Conservation (phyloP, 1,140 invertebrate genomes). For the Drosophila ambigua region DNA sequence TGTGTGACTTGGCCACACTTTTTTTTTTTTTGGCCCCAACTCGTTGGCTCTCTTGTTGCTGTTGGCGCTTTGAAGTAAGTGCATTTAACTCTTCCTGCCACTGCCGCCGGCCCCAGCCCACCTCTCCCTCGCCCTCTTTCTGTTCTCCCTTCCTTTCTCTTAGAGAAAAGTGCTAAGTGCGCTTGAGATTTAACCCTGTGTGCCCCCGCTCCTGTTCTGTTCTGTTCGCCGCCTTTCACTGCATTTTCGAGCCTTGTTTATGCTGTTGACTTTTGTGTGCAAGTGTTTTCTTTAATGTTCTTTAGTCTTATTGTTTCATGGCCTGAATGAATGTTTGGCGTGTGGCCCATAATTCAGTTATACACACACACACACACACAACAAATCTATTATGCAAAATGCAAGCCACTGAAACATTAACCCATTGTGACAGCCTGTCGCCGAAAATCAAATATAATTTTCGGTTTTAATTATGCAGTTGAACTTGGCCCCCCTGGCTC, state of each 20-base stretch:
- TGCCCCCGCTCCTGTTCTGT: background rate
- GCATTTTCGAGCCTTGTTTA: slow-evolving; percentile 60
- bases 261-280: slow-evolving; percentile 68
- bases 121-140: background rate
- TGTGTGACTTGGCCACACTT: slow-evolving; percentile 62
- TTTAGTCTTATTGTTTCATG: slow-evolving; percentile 15
- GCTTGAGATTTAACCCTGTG: slow-evolving; percentile 48
- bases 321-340: slow-evolving; percentile 11
- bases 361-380: background rate
- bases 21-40: slow-evolving; percentile 52
- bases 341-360: slow-evolving; percentile 30
- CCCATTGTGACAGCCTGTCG: slow-evolving; percentile 1
- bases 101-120: slow-evolving; percentile 4
- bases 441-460: slow-evolving; percentile 31
- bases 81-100: slow-evolving; percentile 59
- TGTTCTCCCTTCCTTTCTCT: slow-evolving; percentile 2
- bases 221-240: background rate
- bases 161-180: slow-evolving; percentile 59
- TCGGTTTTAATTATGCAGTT: slow-evolving; percentile 37
- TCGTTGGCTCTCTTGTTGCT: slow-evolving; percentile 65
- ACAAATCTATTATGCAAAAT: slow-evolving; percentile 40
- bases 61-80: slow-evolving; percentile 71
- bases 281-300: slow-evolving; percentile 60
- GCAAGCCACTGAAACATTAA: slow-evolving; percentile 13
- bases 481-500: slow-evolving; percentile 17